Percentiles rank a stretch among this genome's conserved stretches.
phyloP scores from a whole-genome alignment of 2,797 vertebrate species.

The Merluccius polli region DNA sequence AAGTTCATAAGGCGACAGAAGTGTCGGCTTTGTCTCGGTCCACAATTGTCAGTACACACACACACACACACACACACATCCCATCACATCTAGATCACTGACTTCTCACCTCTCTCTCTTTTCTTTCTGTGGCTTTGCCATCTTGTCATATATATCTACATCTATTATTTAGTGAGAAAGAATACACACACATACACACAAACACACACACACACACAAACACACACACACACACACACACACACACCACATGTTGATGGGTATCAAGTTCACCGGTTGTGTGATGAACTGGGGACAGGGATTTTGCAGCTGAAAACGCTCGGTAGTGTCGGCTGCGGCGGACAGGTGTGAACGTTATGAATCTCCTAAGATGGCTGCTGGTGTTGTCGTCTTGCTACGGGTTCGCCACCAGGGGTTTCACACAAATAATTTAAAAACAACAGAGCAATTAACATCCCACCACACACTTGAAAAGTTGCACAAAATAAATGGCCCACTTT shows the following conservation, averaged over 20 bases:
- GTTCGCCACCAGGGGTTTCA: neutral
- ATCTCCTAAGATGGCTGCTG: neutral
- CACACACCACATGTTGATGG: slow-evolving; percentile 7
- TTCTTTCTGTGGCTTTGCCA: neutral
- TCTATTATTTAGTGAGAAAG: slow-evolving; percentile 1
- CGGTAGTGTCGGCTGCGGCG: slow-evolving; percentile 1
- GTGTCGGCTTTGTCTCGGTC: neutral
- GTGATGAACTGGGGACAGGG: neutral
- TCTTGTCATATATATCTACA: neutral
- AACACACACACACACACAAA: slow-evolving; percentile 4
- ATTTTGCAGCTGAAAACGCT: neutral
- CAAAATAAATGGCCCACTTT: neutral
- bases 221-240: slow-evolving; percentile 6
- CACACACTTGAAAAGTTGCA: neutral
- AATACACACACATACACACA: neutral
- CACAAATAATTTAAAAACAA: neutral
- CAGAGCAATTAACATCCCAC: neutral
- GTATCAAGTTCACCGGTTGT: neutral
- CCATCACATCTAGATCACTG: neutral
- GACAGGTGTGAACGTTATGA: slow-evolving; percentile 54
- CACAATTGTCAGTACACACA: neutral
- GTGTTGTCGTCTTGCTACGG: neutral
- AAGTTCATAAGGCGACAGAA: neutral
- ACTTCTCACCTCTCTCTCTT: neutral
- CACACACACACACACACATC: neutral